Conservation (phyloP, 2,797 vertebrate genomes). For the Sphaeramia orbicularis region DNA sequence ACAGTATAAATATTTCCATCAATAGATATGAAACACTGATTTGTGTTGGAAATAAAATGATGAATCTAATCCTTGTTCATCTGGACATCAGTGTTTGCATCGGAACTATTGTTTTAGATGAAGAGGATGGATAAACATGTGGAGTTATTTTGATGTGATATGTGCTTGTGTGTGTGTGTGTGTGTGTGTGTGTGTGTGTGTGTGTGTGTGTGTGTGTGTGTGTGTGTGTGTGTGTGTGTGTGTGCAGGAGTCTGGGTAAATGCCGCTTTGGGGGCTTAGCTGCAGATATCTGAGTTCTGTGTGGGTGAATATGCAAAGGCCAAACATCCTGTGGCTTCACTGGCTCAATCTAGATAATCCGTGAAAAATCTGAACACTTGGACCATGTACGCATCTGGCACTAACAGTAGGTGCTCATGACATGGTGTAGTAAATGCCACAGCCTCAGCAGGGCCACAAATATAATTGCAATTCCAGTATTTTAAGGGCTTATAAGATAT, state of each 20-base stretch:
- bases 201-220: slow-evolving; percentile 1
- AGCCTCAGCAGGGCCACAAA: not conserved
- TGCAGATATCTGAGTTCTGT: slow-evolving; percentile 17
- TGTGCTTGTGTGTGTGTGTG: not conserved
- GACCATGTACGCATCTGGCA: slow-evolving; percentile 33
- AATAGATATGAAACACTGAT: not conserved
- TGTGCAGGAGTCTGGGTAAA: slow-evolving; percentile 1
- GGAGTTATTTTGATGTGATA: not conserved
- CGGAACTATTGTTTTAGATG: not conserved
- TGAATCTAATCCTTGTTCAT: not conserved
- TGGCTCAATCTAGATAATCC: slow-evolving; percentile 43
- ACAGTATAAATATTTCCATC: not conserved
- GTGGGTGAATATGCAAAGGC: slow-evolving; percentile 19
- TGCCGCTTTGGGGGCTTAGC: slow-evolving; percentile 38
- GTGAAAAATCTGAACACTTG: slow-evolving; percentile 13
- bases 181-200: slow-evolving; percentile 3
- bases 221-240: no score
- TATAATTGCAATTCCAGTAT: slow-evolving; percentile 4
- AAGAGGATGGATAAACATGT: not conserved
- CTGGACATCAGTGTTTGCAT: not conserved
- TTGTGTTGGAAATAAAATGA: not conserved
- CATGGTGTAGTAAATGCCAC: slow-evolving; percentile 11
- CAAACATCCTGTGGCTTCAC: slow-evolving; percentile 28
- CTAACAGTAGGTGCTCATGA: not conserved
- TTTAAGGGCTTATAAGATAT: slow-evolving; percentile 23